Base-by-base conservation (phyloP, 2,113 vertebrate genomes). In the Lutjanus erythropterus region DNA sequence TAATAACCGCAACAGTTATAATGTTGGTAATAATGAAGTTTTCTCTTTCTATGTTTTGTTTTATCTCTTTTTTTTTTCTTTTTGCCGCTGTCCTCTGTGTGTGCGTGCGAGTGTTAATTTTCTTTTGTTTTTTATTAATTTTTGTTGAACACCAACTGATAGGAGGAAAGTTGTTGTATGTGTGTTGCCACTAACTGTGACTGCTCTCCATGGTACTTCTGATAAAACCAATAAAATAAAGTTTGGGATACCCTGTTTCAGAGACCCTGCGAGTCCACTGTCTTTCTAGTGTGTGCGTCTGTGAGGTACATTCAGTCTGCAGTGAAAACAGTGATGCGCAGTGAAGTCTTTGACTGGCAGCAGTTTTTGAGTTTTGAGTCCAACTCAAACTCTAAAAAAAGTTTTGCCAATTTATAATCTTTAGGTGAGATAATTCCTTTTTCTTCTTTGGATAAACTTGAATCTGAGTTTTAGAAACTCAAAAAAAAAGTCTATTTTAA, bases 181-280 rank as follows among this genome's bases (percentile, higher is more conserved):
- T 90, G 84, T 93, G 89, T 93, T 89, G 86, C 92, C 94, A 95
- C 94, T 94, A 95, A 96, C 94, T 96, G 94, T 96, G 95, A 96
- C 94, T 94, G 93, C 93, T 93, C 92, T 91, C 85, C 85, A 93
- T 93, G 90, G 91, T 94, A 95, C 92, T 94, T 95, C 93, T 94
- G 91, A 95, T 92, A 92, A 95, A 86, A 88, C 86, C 86, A 92
- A 94, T 93, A 92, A 96, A 96, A 95, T 95, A 94, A 96, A 95
- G 94, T 95, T 95, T 95, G 95, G 93, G 92, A 95, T 94, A 95
- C 93, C 93, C 92, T 94, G 94, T 95, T 96, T 95, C 91, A 94
- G 92, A 93, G 90, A 91, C 62, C 80, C 37, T 41, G 21, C 4
- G 88, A 74, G 41, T 90, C 81, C 59, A 76, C 55, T 87, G 73